Evolutionary conservation across 2,113 vertebrate genomes (phyloP), one percentile per base, ranked within the genome.

Genomic region (Brachyhypopomus gauderio): DNA sequence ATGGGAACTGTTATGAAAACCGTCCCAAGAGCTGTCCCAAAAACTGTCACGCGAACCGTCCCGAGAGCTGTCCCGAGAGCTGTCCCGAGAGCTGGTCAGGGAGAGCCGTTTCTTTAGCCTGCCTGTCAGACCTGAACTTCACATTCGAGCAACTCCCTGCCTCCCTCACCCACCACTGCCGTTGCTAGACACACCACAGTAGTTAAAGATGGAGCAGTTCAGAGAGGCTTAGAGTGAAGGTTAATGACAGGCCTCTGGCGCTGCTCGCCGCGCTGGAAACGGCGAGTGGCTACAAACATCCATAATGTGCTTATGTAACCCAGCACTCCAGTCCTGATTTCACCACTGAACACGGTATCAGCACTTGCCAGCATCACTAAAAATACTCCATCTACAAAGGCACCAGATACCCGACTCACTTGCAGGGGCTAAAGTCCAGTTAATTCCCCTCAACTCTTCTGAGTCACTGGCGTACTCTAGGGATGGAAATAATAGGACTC

Each of bases 221-320:
- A 75, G 75, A 82, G 60, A 83, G 67, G 81, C 75, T 81, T 75
- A 78, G 45, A 72, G 80, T 75, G 76, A 85, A 85, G 80, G 80
- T 85, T 82, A 85, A 85, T 85, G 80, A 82, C 84, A 79, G 27
- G 84, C 84, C 80, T 5, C 5, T 2, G 23, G 84, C 79, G 23
- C 67, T 36, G 72, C 72, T 85, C 64, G n/a, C 67, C 75, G 75
- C 79, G 30, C 63, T 79, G 80, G 76, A 82, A 85, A 79, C 58
- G 64, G 36, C 36, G 72, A 63, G 73, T 73, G 70, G 77, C 59
- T 69, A 55, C 64, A 58, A 85, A 69, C 71, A 58, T 25, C 67
- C 38, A 19, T 75, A 85, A 82, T 82, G 80, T 79, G 59, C 80
- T 85, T 85, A 85, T 75, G 52, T 79, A 85, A 79, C 75, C 12